A percentile compares a stretch with the other conserved stretches of the same genome.
phyloP scores from a whole-genome alignment of 2,888 invertebrate species.

The Yponomeuta sedellus region DNA sequence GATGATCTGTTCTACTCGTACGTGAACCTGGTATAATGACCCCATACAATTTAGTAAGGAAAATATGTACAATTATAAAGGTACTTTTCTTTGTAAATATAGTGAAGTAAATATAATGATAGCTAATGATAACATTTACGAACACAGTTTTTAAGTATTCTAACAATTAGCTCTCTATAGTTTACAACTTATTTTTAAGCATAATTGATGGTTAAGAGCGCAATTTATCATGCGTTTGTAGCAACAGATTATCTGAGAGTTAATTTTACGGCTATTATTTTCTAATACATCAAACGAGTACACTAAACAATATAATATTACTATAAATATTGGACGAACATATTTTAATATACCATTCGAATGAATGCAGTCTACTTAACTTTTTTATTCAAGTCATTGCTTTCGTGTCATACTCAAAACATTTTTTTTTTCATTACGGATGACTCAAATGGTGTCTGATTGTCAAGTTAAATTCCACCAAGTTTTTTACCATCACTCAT shows the following conservation, averaged over 20 bases:
- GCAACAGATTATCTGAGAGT: neutral
- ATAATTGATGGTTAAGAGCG: neutral
- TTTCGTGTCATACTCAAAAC: slow-evolving; percentile 41
- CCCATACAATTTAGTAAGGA: neutral
- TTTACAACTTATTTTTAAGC: neutral
- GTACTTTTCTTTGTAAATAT: neutral
- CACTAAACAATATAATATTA: slow-evolving; percentile 56
- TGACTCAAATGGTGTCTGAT: neutral
- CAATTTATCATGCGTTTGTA: neutral
- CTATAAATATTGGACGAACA: slow-evolving; percentile 72
- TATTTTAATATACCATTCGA: slow-evolving; percentile 56
- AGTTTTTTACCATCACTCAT: neutral
- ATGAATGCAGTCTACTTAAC: slow-evolving; percentile 71
- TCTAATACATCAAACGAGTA: slow-evolving; percentile 59
- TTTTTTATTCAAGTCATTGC: slow-evolving; percentile 52
- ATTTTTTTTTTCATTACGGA: neutral
- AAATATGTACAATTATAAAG: neutral
- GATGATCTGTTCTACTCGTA: neutral
- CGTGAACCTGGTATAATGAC: neutral
- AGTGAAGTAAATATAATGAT: neutral
- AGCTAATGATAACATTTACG: neutral
- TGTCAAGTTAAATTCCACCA: neutral
- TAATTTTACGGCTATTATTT: slow-evolving; percentile 40
- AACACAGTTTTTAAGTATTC: neutral
- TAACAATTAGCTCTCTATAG: neutral